Evolutionary conservation across 1,140 invertebrate species (phyloP), one percentile per base, ranked within the genome.

Genomic region (Drosophila bipectinata): DNA sequence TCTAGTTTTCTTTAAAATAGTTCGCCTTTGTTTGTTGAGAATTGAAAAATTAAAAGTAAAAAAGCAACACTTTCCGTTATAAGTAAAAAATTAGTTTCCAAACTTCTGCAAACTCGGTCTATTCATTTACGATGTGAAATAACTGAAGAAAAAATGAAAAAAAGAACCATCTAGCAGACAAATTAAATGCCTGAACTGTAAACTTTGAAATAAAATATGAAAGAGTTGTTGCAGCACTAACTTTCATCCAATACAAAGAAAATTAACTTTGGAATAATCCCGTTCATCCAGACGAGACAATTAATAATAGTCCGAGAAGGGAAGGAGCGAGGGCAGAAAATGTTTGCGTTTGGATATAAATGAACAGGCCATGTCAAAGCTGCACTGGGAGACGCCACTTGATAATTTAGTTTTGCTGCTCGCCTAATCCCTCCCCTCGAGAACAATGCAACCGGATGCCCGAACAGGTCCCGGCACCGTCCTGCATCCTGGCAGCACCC

Each of bases 111-210:
- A 61, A 60, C 73, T 81, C 59, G 55, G 67, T 77, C 73, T 57
- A 79, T 63, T 55, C 60, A 54, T 56, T 68, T 68, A 51, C 30
- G 1, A 54, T 62, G 52, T 41, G 7, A 61, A 73, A 71, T 55
- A 45, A 66, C 10, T 34, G 12, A 21, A 63, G 34, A 45, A 18
- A 48, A 48, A 59, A n/a, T n/a, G n/a, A n/a, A n/a, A n/a, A 81
- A 87, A 74, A 56, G 68, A 58, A 47, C 74, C 78, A 77, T 3
- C 21, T 60, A 30, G 61, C 61, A 75, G 68, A 81, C 82, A 84
- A 87, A 87, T 87, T 85, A 87, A 85, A 81, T 76, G 53, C 21
- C 61, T 53, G 78, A 66, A 74, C 58, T 61, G 63, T 52, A 71
- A 87, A 85, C 69, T 85, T 85, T 77, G 59, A 15, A 57, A 49